Base-by-base conservation (phyloP, 35 echinoderm and acorn worm genomes). In the Ptychodera flava region DNA sequence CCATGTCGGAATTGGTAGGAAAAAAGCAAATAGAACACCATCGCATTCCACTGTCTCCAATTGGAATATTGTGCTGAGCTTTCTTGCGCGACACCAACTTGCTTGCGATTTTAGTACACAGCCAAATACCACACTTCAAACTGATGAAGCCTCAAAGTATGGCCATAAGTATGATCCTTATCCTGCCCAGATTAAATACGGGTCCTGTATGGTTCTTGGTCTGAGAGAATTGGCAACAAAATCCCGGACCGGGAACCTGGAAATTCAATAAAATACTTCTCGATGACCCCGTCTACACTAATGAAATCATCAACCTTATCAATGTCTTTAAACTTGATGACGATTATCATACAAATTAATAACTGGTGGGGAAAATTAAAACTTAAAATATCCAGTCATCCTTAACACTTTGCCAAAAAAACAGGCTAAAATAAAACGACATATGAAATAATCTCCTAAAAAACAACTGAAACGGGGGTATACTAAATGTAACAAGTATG, bases 121-220 rank as follows among this genome's bases (percentile, higher is more conserved):
- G 0, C 1, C 36, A 34, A 1, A 77, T 77, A 91, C 89, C 36
- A 91, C 89, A 0, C 27, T 91, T 0, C 84, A 91, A 80, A 91
- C 83, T 80, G n/a, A n/a, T n/a, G n/a, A n/a, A n/a, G n/a, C n/a
- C n/a, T n/a, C n/a, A n/a, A n/a, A n/a, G n/a, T n/a, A 45, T 81
- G 89, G 89, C 1, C 83, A 86, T 0, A 91, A 91, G 31, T 91
- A 86, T 86, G 84, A 79, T 15, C 77, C 83, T 34, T 91, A 79
- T 86, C 30, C 83, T 0, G 31, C 86, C 15, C 31, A 38, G 28
- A 79, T 80, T 32, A 78, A 52, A 0, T 30, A 10, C 1, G 89
- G 89, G 1, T 38, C 78, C 33, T 45, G n/a, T 0, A 45, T 80
- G 75, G 89, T 91, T 34, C 1, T 88, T 1, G 87, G 87, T 0